Evolutionary conservation across 2,113 vertebrate species (phyloP), one percentile per base, ranked within the genome.

Genomic region (Pseudorhombus dupliciocellatus): DNA sequence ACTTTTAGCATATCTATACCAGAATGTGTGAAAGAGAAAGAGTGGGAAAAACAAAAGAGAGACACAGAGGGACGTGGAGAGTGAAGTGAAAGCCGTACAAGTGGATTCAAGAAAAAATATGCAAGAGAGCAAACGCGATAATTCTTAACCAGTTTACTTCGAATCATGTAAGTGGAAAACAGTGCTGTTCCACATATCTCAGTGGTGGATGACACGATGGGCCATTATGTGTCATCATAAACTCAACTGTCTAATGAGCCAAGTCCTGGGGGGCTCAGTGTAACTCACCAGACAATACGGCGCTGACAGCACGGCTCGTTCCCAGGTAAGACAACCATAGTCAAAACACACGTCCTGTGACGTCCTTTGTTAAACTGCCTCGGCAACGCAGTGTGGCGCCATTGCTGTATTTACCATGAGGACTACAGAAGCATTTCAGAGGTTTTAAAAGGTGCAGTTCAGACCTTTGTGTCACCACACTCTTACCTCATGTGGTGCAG

Each of bases 181-280:
- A 24, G 7, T 3, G 5, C 31, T 21, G 8, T 16, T 31, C 51
- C 54, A 26, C 24, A 3, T 5, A 21, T 3, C 40, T 48, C 9
- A 15, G 14, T 21, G 31, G 31, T 24, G 15, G 28, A 42, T 53
- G 59, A 30, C 12, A 66, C 68, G 66, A 58, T 70, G 64, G 53
- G 31, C 44, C 37, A 42, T 52, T 72, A 44, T 51, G 67, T 73
- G 77, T 66, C 70, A 58, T 63, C 28, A 70, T 53, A 66, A 73
- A 74, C 51, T 59, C 24, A 66, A 44, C 14, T 56, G 71, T 73
- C 58, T 69, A 80, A 82, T 80, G 72, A 87, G 72, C 52, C 22
- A n/a, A 44, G 57, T 2, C 57, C 62, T 72, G n/a, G 58, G 70
- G 79, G 73, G 68, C 51, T 31, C 59, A 14, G 55, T 25, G 12